phyloP scores from a whole-genome alignment of 2,797 vertebrate species.

The Orientallactaga sibirica region DNA sequence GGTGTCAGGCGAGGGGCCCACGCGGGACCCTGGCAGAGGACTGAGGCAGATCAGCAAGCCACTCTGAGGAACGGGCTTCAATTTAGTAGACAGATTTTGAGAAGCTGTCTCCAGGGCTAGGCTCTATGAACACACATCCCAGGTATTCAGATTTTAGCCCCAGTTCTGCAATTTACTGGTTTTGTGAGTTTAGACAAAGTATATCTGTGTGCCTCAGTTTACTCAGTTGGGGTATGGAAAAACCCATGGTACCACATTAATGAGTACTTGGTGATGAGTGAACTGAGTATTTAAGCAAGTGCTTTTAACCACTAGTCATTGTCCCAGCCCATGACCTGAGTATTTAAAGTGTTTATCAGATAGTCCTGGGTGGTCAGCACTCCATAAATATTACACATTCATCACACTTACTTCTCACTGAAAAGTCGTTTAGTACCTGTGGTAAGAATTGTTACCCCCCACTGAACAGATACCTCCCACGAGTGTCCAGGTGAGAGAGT shows the following conservation, averaged over 20 bases:
- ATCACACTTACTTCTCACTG: neutral
- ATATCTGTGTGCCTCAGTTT: conserved; percentile 9
- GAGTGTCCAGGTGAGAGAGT: neutral
- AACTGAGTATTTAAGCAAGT: too few species aligned
- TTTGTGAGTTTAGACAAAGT: neutral
- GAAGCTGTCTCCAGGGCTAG: fast-evolving
- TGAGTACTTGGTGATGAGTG: neutral
- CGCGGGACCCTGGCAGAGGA: neutral
- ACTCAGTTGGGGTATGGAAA: neutral
- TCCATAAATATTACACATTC: neutral
- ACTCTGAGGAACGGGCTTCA: fast-evolving
- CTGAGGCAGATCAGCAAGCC: fast-evolving
- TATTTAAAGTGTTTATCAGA: neutral
- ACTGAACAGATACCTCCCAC: fast-evolving
- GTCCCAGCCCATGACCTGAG: neutral
- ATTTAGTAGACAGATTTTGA: fast-evolving
- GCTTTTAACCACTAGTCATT: too few species aligned
- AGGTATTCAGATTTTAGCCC: neutral
- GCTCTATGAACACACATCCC: too few species aligned
- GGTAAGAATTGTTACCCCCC: neutral
- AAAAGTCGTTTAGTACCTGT: neutral
- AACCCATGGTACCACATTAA: neutral
- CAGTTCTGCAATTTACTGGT: too few species aligned
- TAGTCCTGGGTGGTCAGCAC: too few species aligned
- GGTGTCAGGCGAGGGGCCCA: neutral